Evolutionary conservation across 2,113 vertebrate genomes (phyloP), one percentile per base, ranked within the genome.

Genomic region (Martes martes): DNA sequence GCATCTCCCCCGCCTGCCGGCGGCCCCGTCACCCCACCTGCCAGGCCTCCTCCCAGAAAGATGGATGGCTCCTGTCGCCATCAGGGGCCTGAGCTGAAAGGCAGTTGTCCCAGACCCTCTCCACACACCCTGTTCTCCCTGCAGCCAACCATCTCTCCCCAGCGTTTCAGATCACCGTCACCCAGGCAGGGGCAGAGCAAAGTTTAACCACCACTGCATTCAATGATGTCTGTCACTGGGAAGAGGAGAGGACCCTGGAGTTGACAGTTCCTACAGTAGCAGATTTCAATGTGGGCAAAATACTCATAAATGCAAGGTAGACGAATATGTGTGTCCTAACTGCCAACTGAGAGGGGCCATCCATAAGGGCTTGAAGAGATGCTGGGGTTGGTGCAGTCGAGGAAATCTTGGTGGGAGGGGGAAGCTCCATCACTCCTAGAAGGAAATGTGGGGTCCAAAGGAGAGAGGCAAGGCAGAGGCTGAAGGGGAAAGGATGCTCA

Each of bases 41-140:
- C 23, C 67, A 71, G 52, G 47, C 55, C 36, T 80, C 50, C 57
- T 63, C 31, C 1, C 11, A 90, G 67, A 26, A 96, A 93, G 87
- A 83, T 1, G 8, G 55, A 93, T 67, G 78, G 15, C 26, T 86
- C 21, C 80, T 11, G 45, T 19, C 39, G 50, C 16, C 39, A 31
- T 33, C 2, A 0, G 8, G 26, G 39, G 13, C 63, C 61, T 10
- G 39, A 80, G 82, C 28, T 0, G 0, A 16, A 7, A 36, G 50
- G 9, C 18, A 39, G 31, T 39, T 7, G 57, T 69, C 88, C 26
- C 50, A 93, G 78, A 74, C 28, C 65, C 67, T 65, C 21, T n/a
- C 65, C 42, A 91, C 24, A 36, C 31, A 19, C 26, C 24, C 2
- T 3, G 4, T 18, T 65, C n/a, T 31, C 65, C 57, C 55, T 61